Evolutionary conservation across 2,797 vertebrate species (phyloP), one percentile per base, ranked within the genome.

Genomic region (Florisuga fusca): DNA sequence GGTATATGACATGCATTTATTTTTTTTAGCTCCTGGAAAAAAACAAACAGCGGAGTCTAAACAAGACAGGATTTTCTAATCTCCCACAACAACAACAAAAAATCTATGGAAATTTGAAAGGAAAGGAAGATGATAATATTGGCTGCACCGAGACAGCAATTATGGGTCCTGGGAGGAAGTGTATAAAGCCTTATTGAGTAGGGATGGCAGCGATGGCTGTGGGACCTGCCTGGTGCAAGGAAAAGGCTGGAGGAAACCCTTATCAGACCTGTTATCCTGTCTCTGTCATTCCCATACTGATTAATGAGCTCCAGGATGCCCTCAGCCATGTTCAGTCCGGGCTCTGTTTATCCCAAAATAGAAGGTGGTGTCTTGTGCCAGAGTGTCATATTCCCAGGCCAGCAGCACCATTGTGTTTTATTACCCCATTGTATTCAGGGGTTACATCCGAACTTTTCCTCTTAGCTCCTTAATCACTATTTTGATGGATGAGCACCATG

Each of bases 221-320:
- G 53, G 93, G 90, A 33, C 95, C 93, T 90, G 90, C 81, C 19
- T 75, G 80, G 84, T 94, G 94, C 0, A 1, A 98, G 98, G 98
- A 98, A 98, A 97, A 94, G 97, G 97, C 98, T 97, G 96, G 97
- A 97, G 94, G 96, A 97, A 98, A 98, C 97, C 97, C 98, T 98
- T 98, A 97, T 95, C 92, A 96, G 98, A 98, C 99, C 98, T 98
- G 98, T 98, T 98, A 98, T 99, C 99, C 99, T 99, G 99, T 98
- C 98, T 95, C 97, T 81, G 97, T 97, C 97, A 97, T 97, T 98
- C 96, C 95, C 97, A 97, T 97, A 91, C 84, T 97, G 97, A 98
- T 98, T 98, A 97, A 98, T 48, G 95, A 97, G 97, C 96, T 95
- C 87, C 97, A 97, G 98, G 97, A 98, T 98, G 97, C 96, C 97